A percentile compares a stretch with the other conserved stretches of the same genome.
Conservation (phyloP, 30 jellyfish, hydroid and myxozoan species). For the Aurelia aurita complex sp. Pacific region DNA sequence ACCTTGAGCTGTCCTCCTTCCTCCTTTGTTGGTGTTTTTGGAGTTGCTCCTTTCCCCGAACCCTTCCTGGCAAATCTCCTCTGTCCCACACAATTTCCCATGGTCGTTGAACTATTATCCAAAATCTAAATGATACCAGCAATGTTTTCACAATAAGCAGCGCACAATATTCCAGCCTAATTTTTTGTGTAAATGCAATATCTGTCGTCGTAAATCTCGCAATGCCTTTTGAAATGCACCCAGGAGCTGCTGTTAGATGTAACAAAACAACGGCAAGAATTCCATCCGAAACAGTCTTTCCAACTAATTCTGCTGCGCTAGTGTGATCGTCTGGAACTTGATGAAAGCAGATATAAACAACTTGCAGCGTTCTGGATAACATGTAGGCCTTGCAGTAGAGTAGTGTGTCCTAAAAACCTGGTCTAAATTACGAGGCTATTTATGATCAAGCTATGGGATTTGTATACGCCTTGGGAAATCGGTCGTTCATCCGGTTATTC, state of each 20-base stretch:
- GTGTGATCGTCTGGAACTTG: too few species aligned
- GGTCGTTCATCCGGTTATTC: conserved; percentile 18
- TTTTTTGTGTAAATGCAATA: too few species aligned
- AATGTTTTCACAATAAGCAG: not conserved
- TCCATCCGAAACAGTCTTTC: too few species aligned
- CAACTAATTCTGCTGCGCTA: too few species aligned
- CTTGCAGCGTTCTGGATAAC: not conserved
- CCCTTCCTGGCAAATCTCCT: not conserved
- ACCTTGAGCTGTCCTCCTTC: not conserved
- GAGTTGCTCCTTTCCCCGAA: conserved; percentile 25
- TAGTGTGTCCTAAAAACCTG: too few species aligned
- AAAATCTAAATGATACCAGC: not conserved
- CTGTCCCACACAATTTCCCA: conserved; percentile 61
- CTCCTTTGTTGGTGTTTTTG: conserved; percentile 36
- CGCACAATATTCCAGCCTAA: too few species aligned
- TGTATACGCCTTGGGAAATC: conserved; percentile 5
- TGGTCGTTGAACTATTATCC: not conserved
- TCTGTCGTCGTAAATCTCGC: too few species aligned
- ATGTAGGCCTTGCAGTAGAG: not conserved
- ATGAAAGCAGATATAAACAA: too few species aligned
- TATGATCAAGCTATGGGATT: conserved; percentile 8
- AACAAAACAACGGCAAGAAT: too few species aligned
- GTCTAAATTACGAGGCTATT: conserved; percentile 9
- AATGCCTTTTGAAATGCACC: too few species aligned
- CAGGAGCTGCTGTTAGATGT: too few species aligned